Evolutionary conservation across 2,113 vertebrate species (phyloP), one percentile per base, ranked within the genome.

Genomic region (Ariopsis seemanni): DNA sequence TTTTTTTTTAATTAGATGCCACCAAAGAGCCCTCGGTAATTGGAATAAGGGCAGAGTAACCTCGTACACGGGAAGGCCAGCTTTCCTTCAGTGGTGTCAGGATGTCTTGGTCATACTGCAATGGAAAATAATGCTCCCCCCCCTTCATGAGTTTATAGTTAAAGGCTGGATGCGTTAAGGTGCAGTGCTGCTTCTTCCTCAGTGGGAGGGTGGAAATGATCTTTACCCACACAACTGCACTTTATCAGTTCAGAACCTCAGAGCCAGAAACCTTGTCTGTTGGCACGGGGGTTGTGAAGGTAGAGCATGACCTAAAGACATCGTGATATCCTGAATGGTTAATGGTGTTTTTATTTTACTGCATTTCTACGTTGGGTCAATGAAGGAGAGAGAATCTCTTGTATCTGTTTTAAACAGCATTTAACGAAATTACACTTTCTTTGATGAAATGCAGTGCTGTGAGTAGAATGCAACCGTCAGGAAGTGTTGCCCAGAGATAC

Each of bases 231-330:
- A 48, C 55, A 25, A 52, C 55, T 27, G 55, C 27, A 77, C 34
- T 22, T 83, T 82, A 75, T 88, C 85, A 83, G 75, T 88, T 87
- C 91, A 86, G 93, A 91, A 55, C 22, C 74, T 91, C 87, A 86
- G 67, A 78, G 71, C 63, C 78, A 80, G n/a, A 88, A 74, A 72
- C 60, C 17, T 0, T 75, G 52, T 93, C 92, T 85, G 82, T 10
- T 88, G 82, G 75, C 52, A 71, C 62, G 62, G 81, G 1, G 17
- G 55, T n/a, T 30, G 55, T 34, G 27, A 34, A 20, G 17, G 78
- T 18, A 25, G 11, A 14, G 57, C 5, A 5, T 12, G 30, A 81
- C 22, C 25, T 1, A 4, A 11, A 11, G 15, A 14, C 22, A 52
- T 7, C 0, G n/a, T 77, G 48, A 10, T 18, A 1, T 25, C 50